Conservation (phyloP, 2,888 invertebrate genomes). For the Dione vanillae region DNA sequence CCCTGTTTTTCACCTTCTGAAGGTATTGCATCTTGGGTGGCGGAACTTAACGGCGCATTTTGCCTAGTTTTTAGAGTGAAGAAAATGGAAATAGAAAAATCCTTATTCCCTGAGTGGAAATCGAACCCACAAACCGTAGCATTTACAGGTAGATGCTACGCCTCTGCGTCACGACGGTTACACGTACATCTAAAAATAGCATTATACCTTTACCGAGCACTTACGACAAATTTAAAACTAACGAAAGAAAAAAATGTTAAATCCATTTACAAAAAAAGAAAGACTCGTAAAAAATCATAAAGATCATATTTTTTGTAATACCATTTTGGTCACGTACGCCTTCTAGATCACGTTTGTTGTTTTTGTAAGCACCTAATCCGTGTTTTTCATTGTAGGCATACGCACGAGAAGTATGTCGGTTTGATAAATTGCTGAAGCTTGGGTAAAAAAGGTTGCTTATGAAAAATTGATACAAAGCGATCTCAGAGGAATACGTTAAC, state of each 20-base stretch:
- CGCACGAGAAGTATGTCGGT: slow-evolving; percentile 62
- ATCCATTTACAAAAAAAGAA: slow-evolving; percentile 52
- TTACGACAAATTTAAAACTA: slow-evolving; percentile 10
- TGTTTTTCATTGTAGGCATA: slow-evolving; percentile 59
- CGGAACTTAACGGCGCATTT: too few species aligned
- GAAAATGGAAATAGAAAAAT: too few species aligned
- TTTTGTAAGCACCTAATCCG: slow-evolving; percentile 66
- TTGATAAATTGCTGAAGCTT: slow-evolving; percentile 70
- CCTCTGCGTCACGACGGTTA: too few species aligned
- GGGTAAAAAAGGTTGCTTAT: slow-evolving; percentile 60
- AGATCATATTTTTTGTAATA: slow-evolving; percentile 56
- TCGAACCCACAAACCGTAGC: too few species aligned
- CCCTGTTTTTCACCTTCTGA: too few species aligned
- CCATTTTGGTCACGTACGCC: slow-evolving; percentile 65
- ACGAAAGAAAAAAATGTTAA: slow-evolving; percentile 43
- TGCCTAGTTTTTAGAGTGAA: too few species aligned
- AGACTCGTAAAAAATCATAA: slow-evolving; percentile 66
- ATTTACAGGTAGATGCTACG: too few species aligned
- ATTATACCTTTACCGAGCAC: neutral
- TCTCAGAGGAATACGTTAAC: slow-evolving; percentile 7
- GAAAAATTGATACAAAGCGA: slow-evolving; percentile 61
- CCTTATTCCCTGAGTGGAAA: too few species aligned
- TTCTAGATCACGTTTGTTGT: slow-evolving; percentile 65
- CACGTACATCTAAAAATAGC: too few species aligned
- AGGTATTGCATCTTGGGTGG: too few species aligned